Evolutionary conservation across 2,797 vertebrate genomes (phyloP), one percentile per base, ranked within the genome.

Genomic region (Phoxinus dragarum): DNA sequence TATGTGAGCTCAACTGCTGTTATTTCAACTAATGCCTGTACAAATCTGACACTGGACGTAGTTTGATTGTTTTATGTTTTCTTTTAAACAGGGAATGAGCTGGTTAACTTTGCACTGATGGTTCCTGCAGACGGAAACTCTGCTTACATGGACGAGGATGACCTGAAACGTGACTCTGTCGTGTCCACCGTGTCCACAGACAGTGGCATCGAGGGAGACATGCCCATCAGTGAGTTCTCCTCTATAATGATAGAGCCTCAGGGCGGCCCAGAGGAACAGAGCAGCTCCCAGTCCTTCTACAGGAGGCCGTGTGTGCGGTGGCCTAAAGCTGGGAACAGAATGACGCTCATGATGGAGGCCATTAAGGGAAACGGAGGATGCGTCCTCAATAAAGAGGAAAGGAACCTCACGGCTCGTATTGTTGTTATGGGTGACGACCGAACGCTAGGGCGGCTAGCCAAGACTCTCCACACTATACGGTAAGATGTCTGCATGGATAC

Each of bases 371-470:
- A 89, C 74, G 84, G 91, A 12, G 67, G 47, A 73, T 14, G 59
- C 0, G 85, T 92, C 0, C 49, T 92, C 0, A 85, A 87, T 0
- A 91, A 90, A 0, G 87, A 92, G 1, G 94, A 94, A 72, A 92
- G 91, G 74, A 91, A 92, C 21, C 94, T 93, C 84, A 96, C 95
- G 0, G 97, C 96, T 5, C 93, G 94, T 5, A 88, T 97, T 4
- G 91, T 97, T 82, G 91, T 97, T 59, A 94, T 98, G 91, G 97
- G 97, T 0, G 97, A 97, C 0, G 96, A 98, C 36, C 91, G 96
- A 7, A 89, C 96, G 86, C 89, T 98, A 89, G 97, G 97, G 5
- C 94, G 94, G 77, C 93, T 98, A 84, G 93, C 95, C 8, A 95
- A 89, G 88, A 95, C 95, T 66, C 96, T 94, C 86, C 87, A 91